A percentile compares a stretch with the other conserved stretches of the same genome.
Conservation (phyloP, 2,888 invertebrate genomes). For the Drosophila anomalipes region DNA sequence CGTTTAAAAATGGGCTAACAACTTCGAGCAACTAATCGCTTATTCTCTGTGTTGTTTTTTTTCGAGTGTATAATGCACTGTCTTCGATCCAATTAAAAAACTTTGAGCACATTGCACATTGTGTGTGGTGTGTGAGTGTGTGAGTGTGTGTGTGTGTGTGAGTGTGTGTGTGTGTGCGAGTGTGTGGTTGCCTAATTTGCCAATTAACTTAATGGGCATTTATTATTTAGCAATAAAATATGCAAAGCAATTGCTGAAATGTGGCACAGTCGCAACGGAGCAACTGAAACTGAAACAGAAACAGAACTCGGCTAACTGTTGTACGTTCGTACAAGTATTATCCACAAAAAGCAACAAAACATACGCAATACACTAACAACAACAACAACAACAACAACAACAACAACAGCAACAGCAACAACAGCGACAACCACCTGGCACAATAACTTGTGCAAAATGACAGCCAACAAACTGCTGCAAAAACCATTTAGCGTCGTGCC, state of each 20-base stretch:
- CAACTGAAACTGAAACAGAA: slow-evolving; percentile 26
- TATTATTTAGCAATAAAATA: slow-evolving; percentile 83
- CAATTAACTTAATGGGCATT: slow-evolving; percentile 82
- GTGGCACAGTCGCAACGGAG: slow-evolving; percentile 61
- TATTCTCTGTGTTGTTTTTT: background rate
- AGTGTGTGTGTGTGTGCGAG: slow-evolving; percentile 17
- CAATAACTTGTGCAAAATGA: slow-evolving; percentile 76
- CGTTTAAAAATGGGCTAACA: slow-evolving; percentile 56
- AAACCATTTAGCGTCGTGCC: background rate
- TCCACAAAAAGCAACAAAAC: slow-evolving; percentile 39
- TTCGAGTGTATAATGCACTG: slow-evolving; percentile 27
- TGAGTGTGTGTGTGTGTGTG: slow-evolving; percentile 32
- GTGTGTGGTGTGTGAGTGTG: slow-evolving; percentile 35
- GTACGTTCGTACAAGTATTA: slow-evolving; percentile 45
- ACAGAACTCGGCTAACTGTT: slow-evolving; percentile 68
- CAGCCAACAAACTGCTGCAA: slow-evolving; percentile 63
- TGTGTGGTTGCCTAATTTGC: slow-evolving; percentile 77
- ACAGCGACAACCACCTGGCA: slow-evolving; percentile 66
- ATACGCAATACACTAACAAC: slow-evolving; percentile 30
- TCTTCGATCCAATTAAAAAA: slow-evolving; percentile 69
- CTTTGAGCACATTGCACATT: slow-evolving; percentile 32
- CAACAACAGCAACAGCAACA: slow-evolving; percentile 6
- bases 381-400: slow-evolving; percentile 22
- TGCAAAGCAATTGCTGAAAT: slow-evolving; percentile 80
- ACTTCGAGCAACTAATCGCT: slow-evolving; percentile 41